Evolutionary conservation across 2,888 invertebrate species (phyloP).

Genomic region (Hedya salicella): DNA sequence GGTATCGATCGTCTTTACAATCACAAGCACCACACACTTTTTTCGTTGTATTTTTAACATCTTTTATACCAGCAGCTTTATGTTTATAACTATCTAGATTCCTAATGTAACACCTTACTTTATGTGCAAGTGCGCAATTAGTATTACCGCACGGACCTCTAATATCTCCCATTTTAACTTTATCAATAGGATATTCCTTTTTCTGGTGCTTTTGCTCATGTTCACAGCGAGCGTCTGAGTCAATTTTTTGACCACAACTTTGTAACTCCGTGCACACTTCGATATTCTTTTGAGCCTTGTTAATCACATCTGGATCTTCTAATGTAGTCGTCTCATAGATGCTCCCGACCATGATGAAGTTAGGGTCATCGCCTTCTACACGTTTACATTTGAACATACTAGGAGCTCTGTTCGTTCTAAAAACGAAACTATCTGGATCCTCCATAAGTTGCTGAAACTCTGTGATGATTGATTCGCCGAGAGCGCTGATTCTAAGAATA

Average conservation of each 20-base stretch:
- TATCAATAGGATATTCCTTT: constrained; percentile 67
- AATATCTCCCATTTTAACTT: constrained; percentile 79
- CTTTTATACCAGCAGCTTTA: constrained; percentile 54
- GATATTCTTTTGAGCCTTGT: constrained; percentile 63
- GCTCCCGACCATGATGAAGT: constrained; percentile 76
- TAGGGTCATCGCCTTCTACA: constrained; percentile 73
- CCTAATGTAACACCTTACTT: constrained; percentile 73
- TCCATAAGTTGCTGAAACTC: constrained; percentile 75
- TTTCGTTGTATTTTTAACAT: constrained; percentile 54
- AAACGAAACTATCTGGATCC: constrained; percentile 73
- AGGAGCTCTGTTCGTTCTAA: constrained; percentile 76
- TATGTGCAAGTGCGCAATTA: constrained; percentile 75
- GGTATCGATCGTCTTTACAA: constrained; percentile 75
- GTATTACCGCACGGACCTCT: constrained; percentile 77
- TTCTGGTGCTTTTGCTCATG: constrained; percentile 51
- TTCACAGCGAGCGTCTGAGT: constrained; percentile 55
- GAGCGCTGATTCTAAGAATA: constrained; percentile 78
- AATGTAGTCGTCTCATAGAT: constrained; percentile 76
- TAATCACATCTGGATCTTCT: constrained; percentile 70
- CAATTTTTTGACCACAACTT: constrained; percentile 61
- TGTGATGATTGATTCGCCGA: constrained; percentile 78
- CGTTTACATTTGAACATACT: constrained; percentile 76
- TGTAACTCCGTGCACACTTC: constrained; percentile 75
- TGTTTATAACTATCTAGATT: constrained; percentile 69
- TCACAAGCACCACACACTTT: constrained; percentile 74